These are phyloP conservation scores for Choristoneura rosaceana DNA, from an alignment of 2,888 invertebrate species.

Conservation along the genomic window DNA sequence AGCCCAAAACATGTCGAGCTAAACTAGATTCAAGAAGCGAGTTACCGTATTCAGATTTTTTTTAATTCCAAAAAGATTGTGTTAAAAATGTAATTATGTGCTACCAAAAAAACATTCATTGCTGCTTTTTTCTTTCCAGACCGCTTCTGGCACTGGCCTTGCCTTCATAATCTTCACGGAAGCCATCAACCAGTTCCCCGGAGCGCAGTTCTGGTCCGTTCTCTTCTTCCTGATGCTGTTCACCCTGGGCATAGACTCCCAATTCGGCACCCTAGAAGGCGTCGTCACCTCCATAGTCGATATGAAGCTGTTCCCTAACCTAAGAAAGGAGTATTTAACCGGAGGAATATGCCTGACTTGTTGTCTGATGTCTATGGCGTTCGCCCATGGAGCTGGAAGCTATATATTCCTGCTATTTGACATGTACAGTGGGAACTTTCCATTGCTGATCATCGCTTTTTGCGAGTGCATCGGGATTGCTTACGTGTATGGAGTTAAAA, in stretches of 20 bases:
- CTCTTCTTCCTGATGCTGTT: constrained; percentile 98
- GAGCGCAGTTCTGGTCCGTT: constrained; percentile 98
- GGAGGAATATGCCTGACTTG: constrained; percentile 93
- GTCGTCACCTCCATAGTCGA: constrained; percentile 98
- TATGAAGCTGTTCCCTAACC: constrained; percentile 96
- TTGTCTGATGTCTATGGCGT: constrained; percentile 94
- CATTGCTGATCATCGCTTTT: constrained; percentile 95
- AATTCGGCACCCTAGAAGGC: constrained; percentile 98
- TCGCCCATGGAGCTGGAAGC: constrained; percentile 96
- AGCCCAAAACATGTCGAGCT: too few species aligned
- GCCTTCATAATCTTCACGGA: constrained; percentile 99
- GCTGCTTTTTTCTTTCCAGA: constrained; percentile 84
- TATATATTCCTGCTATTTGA: constrained; percentile 97
- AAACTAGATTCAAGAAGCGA: too few species aligned
- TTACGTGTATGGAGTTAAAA: constrained; percentile 96
- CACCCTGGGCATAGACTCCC: constrained; percentile 98
- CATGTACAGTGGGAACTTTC: constrained; percentile 97
- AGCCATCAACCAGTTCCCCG: constrained; percentile 98
- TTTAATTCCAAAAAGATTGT: too few species aligned
- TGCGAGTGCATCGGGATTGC: constrained; percentile 96
- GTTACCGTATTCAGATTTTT: too few species aligned
- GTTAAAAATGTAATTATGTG: too few species aligned
- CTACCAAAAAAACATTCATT: too few species aligned
- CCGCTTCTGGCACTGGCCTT: constrained; percentile 97
- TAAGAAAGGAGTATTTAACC: constrained; percentile 95